Base-by-base conservation (phyloP, 2,888 invertebrate species). In the Microdon myrmicae region DNA sequence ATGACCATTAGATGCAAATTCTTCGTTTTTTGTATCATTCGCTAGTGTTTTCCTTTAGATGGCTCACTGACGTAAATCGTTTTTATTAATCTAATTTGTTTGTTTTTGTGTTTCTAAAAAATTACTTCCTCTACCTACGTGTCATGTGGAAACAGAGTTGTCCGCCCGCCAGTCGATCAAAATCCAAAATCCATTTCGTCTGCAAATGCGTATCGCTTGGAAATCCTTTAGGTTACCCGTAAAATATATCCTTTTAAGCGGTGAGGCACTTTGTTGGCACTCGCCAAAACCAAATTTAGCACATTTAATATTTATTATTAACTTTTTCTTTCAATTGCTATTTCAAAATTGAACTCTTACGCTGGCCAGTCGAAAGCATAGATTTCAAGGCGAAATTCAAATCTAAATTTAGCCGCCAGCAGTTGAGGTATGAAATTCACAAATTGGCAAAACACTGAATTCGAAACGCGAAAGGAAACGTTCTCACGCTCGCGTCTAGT, bases 111-210 rank as follows among this genome's bases (percentile, higher is more conserved):
- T 54, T 47, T 54, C 41, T 47, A 16, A 12, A 43, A 48, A 54
- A 60, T 48, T 23, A 19, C 26, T 25, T 45, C 25, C 7, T 25
- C 23, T 32, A 9, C 25, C 20, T 23, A 41, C 23, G 26, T 25
- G 25, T 10, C 12, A 12, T 16, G 29, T 37, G 10, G 54, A 41
- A 41, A 31, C 35, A 47, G 39, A 41, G 37, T 47, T 53, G n/a
- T n/a, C n/a, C n/a, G n/a, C n/a, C n/a, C n/a, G n/a, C n/a, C n/a
- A n/a, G n/a, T n/a, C n/a, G 35, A 45, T 26, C 25, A 39, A 54
- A 54, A 60, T 60, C 59, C 59, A 47, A 54, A 60, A 54, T 60
- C 54, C 59, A 54, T 60, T n/a, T n/a, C n/a, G n/a, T n/a, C n/a
- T n/a, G n/a, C n/a, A n/a, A n/a, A n/a, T n/a, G n/a, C n/a, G n/a